These are phyloP conservation scores for Nebria brevicollis DNA, from an alignment of 2,888 invertebrate species.

Conservation along the genomic window DNA sequence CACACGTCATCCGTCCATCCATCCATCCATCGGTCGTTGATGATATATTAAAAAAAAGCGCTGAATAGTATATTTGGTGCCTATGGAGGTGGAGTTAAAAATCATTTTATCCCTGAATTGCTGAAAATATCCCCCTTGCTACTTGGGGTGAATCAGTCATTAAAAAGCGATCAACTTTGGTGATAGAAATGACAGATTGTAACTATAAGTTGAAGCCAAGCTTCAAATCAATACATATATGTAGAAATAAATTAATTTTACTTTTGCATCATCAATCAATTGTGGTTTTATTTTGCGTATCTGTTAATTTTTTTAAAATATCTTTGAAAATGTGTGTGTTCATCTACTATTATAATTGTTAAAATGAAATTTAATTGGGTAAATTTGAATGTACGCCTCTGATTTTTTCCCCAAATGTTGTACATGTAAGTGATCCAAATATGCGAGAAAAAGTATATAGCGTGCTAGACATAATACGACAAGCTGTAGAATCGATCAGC, in stretches of 20 bases:
- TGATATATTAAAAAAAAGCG: neutral
- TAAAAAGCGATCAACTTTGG: neutral
- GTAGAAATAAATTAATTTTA: too few species aligned
- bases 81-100: neutral
- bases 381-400: conserved; percentile 24
- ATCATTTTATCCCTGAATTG: neutral
- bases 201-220: neutral
- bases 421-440: conserved; percentile 53
- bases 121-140: neutral
- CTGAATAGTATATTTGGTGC: neutral
- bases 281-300: too few species aligned
- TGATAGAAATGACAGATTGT: neutral
- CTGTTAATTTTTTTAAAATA: too few species aligned
- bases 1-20: neutral
- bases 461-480: conserved; percentile 61
- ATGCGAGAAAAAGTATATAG: conserved; percentile 60
- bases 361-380: neutral
- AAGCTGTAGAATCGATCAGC: conserved; percentile 62
- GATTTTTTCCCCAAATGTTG: conserved; percentile 37
- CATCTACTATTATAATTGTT: too few species aligned
- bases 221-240: neutral
- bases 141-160: neutral
- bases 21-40: neutral
- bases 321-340: too few species aligned
- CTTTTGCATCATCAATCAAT: too few species aligned